A percentile compares a stretch with the other conserved stretches of the same genome.
phyloP scores from a whole-genome alignment of 35 echinoderm and acorn worm genomes.

The Holothuria glaberrima region DNA sequence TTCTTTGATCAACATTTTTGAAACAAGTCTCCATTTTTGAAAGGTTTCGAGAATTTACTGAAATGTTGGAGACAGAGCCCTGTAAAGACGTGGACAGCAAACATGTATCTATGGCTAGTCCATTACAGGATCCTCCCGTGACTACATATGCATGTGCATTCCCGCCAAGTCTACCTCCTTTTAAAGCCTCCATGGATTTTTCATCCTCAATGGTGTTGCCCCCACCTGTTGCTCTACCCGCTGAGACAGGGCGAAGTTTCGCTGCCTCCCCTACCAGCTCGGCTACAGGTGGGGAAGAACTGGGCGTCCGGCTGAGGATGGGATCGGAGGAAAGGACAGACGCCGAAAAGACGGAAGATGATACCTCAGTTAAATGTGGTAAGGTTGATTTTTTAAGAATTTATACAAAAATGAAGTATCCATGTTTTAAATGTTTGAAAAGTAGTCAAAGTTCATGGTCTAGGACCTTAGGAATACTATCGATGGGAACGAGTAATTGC shows the following conservation, averaged over 20 bases:
- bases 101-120: background rate
- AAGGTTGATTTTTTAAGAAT: background rate
- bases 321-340: constrained; percentile 9
- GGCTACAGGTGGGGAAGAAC: constrained; percentile 9
- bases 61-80: constrained; percentile 21
- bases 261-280: constrained; percentile 51
- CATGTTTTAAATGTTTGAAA: too few relatives aligned
- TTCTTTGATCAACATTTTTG: too few relatives aligned
- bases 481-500: too few relatives aligned
- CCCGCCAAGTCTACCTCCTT: constrained; percentile 1
- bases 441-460: too few relatives aligned
- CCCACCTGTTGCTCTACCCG: constrained; percentile 46
- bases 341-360: background rate
- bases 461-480: too few relatives aligned
- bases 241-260: constrained; percentile 46
- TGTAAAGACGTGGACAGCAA: constrained; percentile 11
- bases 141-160: constrained; percentile 18
- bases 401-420: too few relatives aligned
- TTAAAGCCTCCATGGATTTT: constrained; percentile 52
- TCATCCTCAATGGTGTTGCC: constrained; percentile 33
- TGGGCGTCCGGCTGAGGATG: background rate
- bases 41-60: too few relatives aligned
- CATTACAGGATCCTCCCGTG: background rate
- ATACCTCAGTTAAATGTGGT: constrained; percentile 18
- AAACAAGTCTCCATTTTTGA: too few relatives aligned